Percentiles rank a stretch among this genome's conserved stretches.
These are phyloP conservation scores for Rousettus madagascariensis DNA, from an alignment of 2,797 vertebrate genomes.

Conservation along the genomic window DNA sequence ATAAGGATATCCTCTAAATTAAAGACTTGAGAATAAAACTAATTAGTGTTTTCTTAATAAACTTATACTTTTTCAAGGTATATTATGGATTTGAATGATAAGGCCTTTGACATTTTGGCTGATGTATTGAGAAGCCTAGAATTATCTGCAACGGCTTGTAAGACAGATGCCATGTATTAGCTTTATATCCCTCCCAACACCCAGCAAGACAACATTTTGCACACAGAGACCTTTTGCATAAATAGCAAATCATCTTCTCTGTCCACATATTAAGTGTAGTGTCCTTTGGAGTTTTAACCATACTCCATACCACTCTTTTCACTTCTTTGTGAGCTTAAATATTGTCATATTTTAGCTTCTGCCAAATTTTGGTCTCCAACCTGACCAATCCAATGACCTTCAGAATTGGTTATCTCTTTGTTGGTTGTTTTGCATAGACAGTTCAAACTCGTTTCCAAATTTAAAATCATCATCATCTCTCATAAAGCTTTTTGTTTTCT, in stretches of 20 bases:
- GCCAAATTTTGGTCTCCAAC: not conserved
- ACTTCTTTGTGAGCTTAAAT: not conserved
- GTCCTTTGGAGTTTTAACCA: not conserved
- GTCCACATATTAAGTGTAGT: not conserved
- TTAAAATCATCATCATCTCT: not conserved
- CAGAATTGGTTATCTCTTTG: not conserved
- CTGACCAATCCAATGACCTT: not conserved
- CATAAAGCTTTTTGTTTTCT: not conserved
- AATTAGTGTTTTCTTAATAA: not conserved
- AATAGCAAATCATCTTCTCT: not conserved
- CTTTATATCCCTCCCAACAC: not conserved
- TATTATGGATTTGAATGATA: not conserved
- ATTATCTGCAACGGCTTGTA: not conserved
- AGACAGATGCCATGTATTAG: not conserved
- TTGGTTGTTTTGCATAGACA: not conserved
- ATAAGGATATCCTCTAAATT: not conserved
- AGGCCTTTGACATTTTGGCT: not conserved
- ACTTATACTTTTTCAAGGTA: not conserved
- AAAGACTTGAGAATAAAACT: not conserved
- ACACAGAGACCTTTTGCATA: not conserved
- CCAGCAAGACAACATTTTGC: not conserved
- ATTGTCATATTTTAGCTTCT: not conserved
- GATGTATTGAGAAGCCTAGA: not conserved
- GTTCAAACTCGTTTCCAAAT: not conserved
- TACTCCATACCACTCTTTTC: not conserved